These are phyloP conservation scores for Pterocles orientalis DNA, from an alignment of 2,113 vertebrate genomes.

Conservation along the genomic window DNA sequence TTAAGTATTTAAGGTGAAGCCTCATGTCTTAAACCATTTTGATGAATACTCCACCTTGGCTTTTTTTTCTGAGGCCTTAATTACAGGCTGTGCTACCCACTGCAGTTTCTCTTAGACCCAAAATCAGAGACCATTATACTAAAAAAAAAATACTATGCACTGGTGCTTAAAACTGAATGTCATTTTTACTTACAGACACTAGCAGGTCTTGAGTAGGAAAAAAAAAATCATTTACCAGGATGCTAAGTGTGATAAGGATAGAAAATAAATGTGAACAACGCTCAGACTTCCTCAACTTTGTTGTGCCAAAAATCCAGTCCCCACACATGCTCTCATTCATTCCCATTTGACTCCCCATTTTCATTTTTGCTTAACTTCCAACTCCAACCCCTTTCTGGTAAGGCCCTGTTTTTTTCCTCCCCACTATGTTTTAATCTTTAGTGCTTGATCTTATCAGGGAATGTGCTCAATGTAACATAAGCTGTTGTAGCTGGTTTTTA, in stretches of 20 bases:
- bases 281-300: neutral
- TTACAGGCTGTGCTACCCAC: neutral
- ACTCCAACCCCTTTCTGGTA: neutral
- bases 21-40: neutral
- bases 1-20: neutral
- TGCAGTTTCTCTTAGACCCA: neutral
- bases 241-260: neutral
- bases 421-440: neutral
- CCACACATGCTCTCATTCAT: neutral
- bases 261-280: neutral
- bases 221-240: neutral
- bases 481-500: neutral
- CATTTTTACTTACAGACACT: constrained; percentile 55
- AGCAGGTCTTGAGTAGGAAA: neutral
- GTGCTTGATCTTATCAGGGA: neutral
- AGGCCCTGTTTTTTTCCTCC: neutral
- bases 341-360: neutral
- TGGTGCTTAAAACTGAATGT: constrained; percentile 66
- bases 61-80: neutral
- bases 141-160: constrained; percentile 4
- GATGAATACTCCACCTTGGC: neutral
- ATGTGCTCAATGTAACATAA: neutral
- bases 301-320: neutral
- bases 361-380: neutral
- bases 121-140: constrained; percentile 19